Evolutionary conservation across 2,113 vertebrate genomes (phyloP).

Genomic region (Hippocampus comes): DNA sequence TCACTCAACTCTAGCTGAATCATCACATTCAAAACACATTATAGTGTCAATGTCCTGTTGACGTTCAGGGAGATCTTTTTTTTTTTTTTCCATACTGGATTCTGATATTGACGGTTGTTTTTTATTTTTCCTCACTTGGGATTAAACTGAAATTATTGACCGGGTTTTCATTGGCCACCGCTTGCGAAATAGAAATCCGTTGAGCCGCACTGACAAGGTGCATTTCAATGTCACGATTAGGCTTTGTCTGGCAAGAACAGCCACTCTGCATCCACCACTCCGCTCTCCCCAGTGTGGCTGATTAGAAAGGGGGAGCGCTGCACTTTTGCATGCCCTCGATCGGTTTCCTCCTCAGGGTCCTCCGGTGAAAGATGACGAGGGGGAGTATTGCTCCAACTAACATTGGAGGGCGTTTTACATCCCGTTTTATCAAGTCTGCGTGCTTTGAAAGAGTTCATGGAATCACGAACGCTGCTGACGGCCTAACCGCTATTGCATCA

Average conservation of each 20-base stretch:
- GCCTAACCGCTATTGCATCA: neutral
- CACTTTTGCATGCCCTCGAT: slow-evolving; percentile 16
- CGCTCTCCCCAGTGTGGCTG: slow-evolving; percentile 9
- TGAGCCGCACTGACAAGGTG: too few relatives aligned
- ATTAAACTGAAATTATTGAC: neutral
- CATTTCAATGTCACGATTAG: neutral
- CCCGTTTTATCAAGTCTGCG: neutral
- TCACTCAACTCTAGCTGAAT: too few relatives aligned
- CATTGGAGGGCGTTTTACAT: neutral
- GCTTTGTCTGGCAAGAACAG: neutral
- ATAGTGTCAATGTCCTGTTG: too few relatives aligned
- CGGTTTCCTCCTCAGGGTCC: slow-evolving; percentile 4
- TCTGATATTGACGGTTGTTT: neutral
- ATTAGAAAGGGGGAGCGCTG: slow-evolving; percentile 20
- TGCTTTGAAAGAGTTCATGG: neutral
- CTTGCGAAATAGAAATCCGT: too few relatives aligned
- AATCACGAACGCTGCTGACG: neutral
- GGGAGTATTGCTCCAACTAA: neutral
- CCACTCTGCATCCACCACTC: too few relatives aligned
- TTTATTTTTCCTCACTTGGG: too few relatives aligned
- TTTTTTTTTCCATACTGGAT: neutral
- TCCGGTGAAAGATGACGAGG: slow-evolving; percentile 5
- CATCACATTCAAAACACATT: too few relatives aligned
- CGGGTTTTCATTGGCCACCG: neutral
- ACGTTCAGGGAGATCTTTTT: too few relatives aligned